Evolutionary conservation across 1,140 invertebrate species (phyloP), one percentile per base, ranked within the genome.

Genomic region (Saccostrea echinata): DNA sequence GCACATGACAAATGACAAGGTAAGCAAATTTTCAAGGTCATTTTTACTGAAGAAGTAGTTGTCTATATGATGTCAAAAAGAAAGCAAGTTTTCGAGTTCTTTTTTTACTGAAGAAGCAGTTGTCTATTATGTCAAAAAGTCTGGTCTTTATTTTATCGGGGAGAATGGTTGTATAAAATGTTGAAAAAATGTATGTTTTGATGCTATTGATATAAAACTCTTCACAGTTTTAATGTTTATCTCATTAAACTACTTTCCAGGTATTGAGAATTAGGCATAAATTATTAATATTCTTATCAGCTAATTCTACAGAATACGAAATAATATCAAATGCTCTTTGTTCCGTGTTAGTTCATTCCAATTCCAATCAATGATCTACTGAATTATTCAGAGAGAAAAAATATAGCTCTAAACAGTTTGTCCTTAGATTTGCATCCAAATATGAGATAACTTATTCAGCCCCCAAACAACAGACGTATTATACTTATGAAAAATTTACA

Each of bases 321-420:
- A 30, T 27, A 76, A 33, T 33, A 76, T 76, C 11, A 76, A 61
- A 76, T 76, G 30, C 68, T 76, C 27, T 27, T 76, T 30, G 68
- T 33, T 76, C 27, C 68, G 55, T 21, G 1, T 18, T 61, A 18
- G 55, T 61, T 61, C 55, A 61, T 76, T 76, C 27, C 68, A 76
- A 76, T 76, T 76, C 30, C 12, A 76, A 76, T 76, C 68, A 76
- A 76, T 76, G 68, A 33, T 30, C 68, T 30, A 1, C 16, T 76
- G 68, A 76, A 76, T 76, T 33, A 76, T 76, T 76, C 16, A 76
- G 68, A 30, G 68, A 43, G 30, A 76, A 76, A 61, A 61, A 76
- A 76, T 76, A 76, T 76, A 76, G 68, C 68, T 76, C 68, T 76
- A 76, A 76, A 76, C 68, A 16, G 68, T 27, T 76, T 76, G 68